Conservation (phyloP, 2,797 vertebrate species). For the Smutsia gigantea region DNA sequence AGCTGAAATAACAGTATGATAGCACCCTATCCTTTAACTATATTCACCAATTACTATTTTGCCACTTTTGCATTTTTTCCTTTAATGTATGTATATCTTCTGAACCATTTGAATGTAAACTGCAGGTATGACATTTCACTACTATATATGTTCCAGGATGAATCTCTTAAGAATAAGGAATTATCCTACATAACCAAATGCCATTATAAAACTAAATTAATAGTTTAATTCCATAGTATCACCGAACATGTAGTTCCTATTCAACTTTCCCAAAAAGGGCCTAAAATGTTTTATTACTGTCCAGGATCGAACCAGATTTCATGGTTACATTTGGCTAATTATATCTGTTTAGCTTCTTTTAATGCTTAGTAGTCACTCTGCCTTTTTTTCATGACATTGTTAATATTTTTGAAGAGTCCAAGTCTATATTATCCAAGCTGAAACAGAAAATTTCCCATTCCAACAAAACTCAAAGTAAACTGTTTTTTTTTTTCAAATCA, state of each 20-base stretch:
- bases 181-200: neutral
- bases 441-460: constrained; percentile 17
- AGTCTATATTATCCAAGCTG: neutral
- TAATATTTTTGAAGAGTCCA: constrained; percentile 25
- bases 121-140: neutral
- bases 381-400: neutral
- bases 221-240: neutral
- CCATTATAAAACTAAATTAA: constrained; percentile 9
- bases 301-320: neutral
- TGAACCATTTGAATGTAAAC: neutral
- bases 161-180: neutral
- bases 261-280: constrained; percentile 21
- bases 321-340: neutral
- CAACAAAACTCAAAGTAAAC: constrained; percentile 37
- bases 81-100: neutral
- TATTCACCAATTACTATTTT: neutral
- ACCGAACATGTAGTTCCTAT: neutral
- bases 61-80: neutral
- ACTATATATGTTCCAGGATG: neutral
- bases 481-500: constrained; percentile 39
- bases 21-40: neutral
- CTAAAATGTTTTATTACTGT: neutral
- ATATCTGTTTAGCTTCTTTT: neutral
- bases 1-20: neutral
- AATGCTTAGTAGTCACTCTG: neutral